Evolutionary conservation across 1,140 invertebrate genomes (phyloP), one percentile per base, ranked within the genome.

Genomic region (Antheraea mylitta): DNA sequence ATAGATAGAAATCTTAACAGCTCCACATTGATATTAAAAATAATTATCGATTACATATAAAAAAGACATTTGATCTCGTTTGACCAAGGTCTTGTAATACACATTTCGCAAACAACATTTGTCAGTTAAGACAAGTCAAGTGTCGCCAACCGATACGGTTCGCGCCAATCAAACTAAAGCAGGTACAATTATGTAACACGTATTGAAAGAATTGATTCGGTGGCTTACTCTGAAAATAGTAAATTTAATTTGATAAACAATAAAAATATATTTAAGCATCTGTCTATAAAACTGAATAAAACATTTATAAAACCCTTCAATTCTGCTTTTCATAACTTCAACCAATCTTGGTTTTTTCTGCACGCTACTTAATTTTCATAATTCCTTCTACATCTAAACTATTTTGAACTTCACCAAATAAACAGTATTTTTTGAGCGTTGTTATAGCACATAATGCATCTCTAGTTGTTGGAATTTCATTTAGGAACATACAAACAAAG

Each of bases 181-280:
- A 74, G 74, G 75, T 77, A 70, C 64, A 72, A 11, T 75, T 69
- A 68, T 58, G 67, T 69, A 71, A 71, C 48, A 16, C 58, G 38
- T 66, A 22, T 48, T 68, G 62, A 68, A 72, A 72, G 61, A 59
- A 9, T 66, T 61, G 11, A 42, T 7, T 42, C 38, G 11, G 38
- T 42, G 37, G 18, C 66, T 18, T 11, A 36, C 13, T 66, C 22
- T 64, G 48, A 48, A 18, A 38, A 7, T 66, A 65, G 58, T 53
- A 36, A 65, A 65, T 18, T 6, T 65, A 65, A 70, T 36, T 60
- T 64, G 64, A 62, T 48, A 63, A 7, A 53, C 38, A 58, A 36
- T 22, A 37, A 22, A 67, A 71, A 65, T 42, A 66, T 65, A 67
- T 42, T 58, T 64, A 70, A 66, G 19, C 7, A 30, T 7, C 19